A percentile compares a stretch with the other conserved stretches of the same genome.
These are phyloP conservation scores for Hormaphis cornu DNA, from an alignment of 1,140 invertebrate genomes.

Conservation along the genomic window DNA sequence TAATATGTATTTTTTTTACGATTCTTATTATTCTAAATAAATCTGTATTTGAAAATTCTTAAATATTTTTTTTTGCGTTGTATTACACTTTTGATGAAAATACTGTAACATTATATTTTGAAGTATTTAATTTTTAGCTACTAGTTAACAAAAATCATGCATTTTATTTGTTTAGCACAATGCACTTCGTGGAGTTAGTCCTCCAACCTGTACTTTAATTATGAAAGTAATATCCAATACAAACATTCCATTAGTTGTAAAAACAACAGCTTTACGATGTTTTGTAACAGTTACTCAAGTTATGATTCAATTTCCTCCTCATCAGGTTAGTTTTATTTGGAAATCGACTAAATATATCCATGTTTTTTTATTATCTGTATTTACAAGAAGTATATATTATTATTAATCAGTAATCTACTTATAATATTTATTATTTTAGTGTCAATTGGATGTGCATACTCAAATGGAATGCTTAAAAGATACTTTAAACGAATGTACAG, in stretches of 20 bases:
- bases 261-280: slow-evolving; percentile 47
- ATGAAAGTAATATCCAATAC: slow-evolving; percentile 45
- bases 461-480: slow-evolving; percentile 45
- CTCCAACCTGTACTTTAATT: slow-evolving; percentile 52
- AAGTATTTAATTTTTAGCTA: not conserved
- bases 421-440: slow-evolving; percentile 41
- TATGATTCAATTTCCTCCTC: slow-evolving; percentile 49
- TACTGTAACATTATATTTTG: too few relatives aligned
- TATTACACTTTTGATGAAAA: too few relatives aligned
- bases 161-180: slow-evolving; percentile 46
- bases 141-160: not conserved
- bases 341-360: not conserved
- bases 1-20: too few relatives aligned
- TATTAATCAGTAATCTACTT: not conserved
- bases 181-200: slow-evolving; percentile 52
- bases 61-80: too few relatives aligned
- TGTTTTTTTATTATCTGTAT: not conserved
- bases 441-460: slow-evolving; percentile 52
- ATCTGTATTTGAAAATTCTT: too few relatives aligned
- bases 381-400: not conserved
- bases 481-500: slow-evolving; percentile 17
- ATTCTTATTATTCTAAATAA: too few relatives aligned
- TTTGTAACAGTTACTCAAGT: slow-evolving; percentile 51
- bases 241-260: slow-evolving; percentile 41
- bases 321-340: slow-evolving; percentile 46